phyloP scores from a whole-genome alignment of 2,797 vertebrate species.

The Sebastes dallii region DNA sequence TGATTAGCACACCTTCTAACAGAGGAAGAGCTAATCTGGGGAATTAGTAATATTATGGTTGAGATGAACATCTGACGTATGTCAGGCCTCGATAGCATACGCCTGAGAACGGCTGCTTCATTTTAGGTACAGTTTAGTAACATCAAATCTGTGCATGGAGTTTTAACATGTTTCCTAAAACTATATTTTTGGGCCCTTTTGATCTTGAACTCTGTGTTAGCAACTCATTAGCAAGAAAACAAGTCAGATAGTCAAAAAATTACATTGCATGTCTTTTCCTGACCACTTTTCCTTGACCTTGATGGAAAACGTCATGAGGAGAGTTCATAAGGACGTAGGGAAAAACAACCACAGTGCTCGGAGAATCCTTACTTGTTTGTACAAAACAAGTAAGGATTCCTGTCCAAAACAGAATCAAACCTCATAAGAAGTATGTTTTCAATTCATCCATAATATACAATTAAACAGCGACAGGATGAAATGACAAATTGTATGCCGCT shows the following conservation, averaged over 20 bases:
- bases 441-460: too few relatives aligned
- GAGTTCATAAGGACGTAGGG: too few relatives aligned
- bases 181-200: background rate
- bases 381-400: too few relatives aligned
- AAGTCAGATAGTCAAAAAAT: background rate
- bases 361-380: too few relatives aligned
- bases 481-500: rapidly evolving
- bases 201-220: background rate
- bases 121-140: background rate
- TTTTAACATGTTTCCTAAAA: background rate
- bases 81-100: background rate
- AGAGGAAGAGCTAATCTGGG: constrained; percentile 14
- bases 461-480: too few relatives aligned
- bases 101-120: background rate
- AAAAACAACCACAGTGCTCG: too few relatives aligned
- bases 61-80: background rate
- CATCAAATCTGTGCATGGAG: background rate
- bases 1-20: constrained; percentile 30
- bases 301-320: too few relatives aligned
- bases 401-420: too few relatives aligned
- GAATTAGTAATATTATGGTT: constrained; percentile 3
- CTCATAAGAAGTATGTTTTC: too few relatives aligned
- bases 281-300: too few relatives aligned
- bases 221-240: background rate
- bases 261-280: too few relatives aligned